Base-by-base conservation (phyloP, 2,797 vertebrate genomes). In the Alca torda region DNA sequence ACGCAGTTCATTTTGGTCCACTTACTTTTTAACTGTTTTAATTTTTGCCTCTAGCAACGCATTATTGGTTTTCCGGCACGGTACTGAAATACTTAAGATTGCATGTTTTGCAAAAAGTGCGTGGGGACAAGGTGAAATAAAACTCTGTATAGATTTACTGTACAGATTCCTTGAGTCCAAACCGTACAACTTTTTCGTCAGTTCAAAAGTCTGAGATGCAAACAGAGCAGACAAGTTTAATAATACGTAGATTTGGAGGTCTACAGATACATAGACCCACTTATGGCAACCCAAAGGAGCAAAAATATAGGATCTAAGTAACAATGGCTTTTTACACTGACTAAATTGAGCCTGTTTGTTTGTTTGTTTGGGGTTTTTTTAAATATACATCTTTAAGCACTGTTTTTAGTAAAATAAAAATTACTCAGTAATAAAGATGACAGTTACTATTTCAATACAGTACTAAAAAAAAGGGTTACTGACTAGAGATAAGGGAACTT, bases 351-450 rank as follows among this genome's bases (percentile, higher is more conserved):
- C 35, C 5, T 6, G 26, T n/a, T n/a, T 45, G 24, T 5, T 5
- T 75, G 3, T 4, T 11, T 43, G 24, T 3, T 16, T 56, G 11
- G 5, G 0, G 2, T 28, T 56, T 73, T 59, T 39, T 25, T 13
- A 16, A 61, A 26, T 11, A 25, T 10, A 23, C 16, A 57, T 0
- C 16, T 65, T 73, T 9, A 77, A 84, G 63, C 35, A 28, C 3
- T 16, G 8, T 5, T 81, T 91, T 83, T 63, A 56, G 46, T 53
- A 69, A 80, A 93, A 57, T 33, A 41, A 90, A 92, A 78, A 81
- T 24, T 31, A 51, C 7, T 24, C 19, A 72, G 3, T 68, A 76
- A 91, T 39, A 53, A 56, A 75, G 18, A 85, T 20, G 4, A 43
- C 4, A 37, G 19, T 59, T 67, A 37, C 4, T 12, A 45, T 67